These are phyloP conservation scores for Petrophora chlorosata DNA, from an alignment of 2,888 invertebrate species.

Conservation along the genomic window DNA sequence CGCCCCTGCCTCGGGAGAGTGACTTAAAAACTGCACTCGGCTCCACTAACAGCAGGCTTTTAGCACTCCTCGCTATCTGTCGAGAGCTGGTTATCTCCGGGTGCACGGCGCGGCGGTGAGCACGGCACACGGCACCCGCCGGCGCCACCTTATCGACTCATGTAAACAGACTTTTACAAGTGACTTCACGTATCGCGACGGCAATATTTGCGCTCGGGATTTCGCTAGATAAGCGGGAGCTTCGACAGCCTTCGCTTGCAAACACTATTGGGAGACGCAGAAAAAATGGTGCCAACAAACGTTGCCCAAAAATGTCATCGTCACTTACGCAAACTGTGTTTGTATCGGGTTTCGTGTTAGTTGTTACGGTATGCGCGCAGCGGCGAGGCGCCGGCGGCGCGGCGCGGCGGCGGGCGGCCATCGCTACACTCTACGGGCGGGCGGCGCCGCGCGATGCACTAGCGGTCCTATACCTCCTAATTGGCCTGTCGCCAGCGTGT, in stretches of 20 bases:
- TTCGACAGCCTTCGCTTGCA: slow-evolving; percentile 43
- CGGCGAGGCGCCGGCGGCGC: slow-evolving; percentile 26
- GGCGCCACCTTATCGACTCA: slow-evolving; percentile 78
- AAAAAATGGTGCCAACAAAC: slow-evolving; percentile 40
- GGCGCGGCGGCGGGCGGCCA: slow-evolving; percentile 25
- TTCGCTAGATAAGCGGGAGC: slow-evolving; percentile 65
- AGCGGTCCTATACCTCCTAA: slow-evolving; percentile 62
- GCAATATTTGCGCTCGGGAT: slow-evolving; percentile 70
- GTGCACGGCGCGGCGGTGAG: slow-evolving; percentile 51
- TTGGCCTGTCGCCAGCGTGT: slow-evolving; percentile 79
- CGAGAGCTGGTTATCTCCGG: slow-evolving; percentile 67
- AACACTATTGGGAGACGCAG: slow-evolving; percentile 44
- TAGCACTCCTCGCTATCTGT: slow-evolving; percentile 70
- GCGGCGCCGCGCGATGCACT: slow-evolving; percentile 56
- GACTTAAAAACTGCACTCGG: slow-evolving; percentile 60
- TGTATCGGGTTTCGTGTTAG: slow-evolving; percentile 55
- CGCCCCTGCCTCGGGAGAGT: slow-evolving; percentile 63
- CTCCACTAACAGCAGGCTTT: slow-evolving; percentile 71
- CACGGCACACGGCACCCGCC: slow-evolving; percentile 65
- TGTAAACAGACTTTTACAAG: slow-evolving; percentile 77
- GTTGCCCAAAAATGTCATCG: slow-evolving; percentile 40
- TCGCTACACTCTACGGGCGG: slow-evolving; percentile 48
- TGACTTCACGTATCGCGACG: slow-evolving; percentile 67
- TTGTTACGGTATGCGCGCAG: slow-evolving; percentile 42
- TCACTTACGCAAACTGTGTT: slow-evolving; percentile 45